These are phyloP conservation scores for Lasiurus cinereus DNA, from an alignment of 2,113 vertebrate genomes.

Conservation along the genomic window DNA sequence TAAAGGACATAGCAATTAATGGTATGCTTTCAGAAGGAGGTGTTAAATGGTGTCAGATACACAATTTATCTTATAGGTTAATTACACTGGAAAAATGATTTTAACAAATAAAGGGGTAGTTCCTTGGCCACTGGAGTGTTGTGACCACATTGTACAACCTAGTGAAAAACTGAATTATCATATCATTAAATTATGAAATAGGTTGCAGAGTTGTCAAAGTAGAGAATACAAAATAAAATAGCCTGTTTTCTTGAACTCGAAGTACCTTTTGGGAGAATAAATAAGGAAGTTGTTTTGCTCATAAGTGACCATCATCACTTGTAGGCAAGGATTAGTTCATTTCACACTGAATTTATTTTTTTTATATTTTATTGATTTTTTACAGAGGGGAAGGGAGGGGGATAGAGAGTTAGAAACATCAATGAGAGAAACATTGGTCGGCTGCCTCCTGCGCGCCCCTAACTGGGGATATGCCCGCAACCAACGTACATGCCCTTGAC, in stretches of 20 bases:
- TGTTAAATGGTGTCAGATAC: slow-evolving; percentile 72
- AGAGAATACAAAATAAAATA: slow-evolving; percentile 52
- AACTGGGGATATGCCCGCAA: too few species aligned
- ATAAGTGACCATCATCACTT: not conserved
- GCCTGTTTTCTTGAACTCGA: slow-evolving; percentile 13
- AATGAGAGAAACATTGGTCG: too few species aligned
- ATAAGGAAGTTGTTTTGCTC: slow-evolving; percentile 55
- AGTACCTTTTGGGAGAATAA: not conserved
- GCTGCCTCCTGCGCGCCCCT: too few species aligned
- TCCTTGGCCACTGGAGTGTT: slow-evolving; percentile 62
- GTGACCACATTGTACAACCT: slow-evolving; percentile 49
- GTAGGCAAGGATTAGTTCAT: slow-evolving; percentile 14
- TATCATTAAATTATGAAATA: slow-evolving; percentile 64
- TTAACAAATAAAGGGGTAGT: slow-evolving; percentile 64
- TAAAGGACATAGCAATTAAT: slow-evolving; percentile 74
- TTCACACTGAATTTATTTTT: slow-evolving; percentile 11
- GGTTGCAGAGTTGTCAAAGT: slow-evolving; percentile 22
- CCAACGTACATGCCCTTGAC: too few species aligned
- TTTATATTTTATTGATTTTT: too few species aligned
- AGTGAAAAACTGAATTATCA: slow-evolving; percentile 67
- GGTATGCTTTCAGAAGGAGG: slow-evolving; percentile 28
- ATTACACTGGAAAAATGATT: slow-evolving; percentile 67
- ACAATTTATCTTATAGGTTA: slow-evolving; percentile 59
- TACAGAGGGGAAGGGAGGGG: too few species aligned
- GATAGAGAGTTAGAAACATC: too few species aligned